Evolutionary conservation across 2,888 invertebrate genomes (phyloP), one percentile per base, ranked within the genome.

Genomic region (Drosophila melanocephala): DNA sequence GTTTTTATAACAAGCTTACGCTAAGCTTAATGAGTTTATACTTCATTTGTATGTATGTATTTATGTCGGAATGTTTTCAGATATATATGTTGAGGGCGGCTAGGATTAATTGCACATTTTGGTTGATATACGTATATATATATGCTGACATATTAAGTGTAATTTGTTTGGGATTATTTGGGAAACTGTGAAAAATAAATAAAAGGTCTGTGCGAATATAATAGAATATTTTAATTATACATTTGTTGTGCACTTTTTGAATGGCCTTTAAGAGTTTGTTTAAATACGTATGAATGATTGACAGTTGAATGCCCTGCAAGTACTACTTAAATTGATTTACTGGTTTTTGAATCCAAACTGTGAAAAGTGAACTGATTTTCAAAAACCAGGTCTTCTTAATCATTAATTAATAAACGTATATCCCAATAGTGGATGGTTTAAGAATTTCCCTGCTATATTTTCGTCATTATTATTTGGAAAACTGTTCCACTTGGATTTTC

Each of bases 1-100:
- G 62, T 33, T 81, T 79, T 75, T 66, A 79, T 82, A 87, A 81
- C 87, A 74, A 73, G 75, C 72, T 87, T 75, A 73, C 39, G 66
- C 63, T 71, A 75, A 77, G 81, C 81, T 75, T 81, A 79, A 85
- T 83, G 79, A 78, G 72, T 73, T 72, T 72, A 69, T 59, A 47
- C 60, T 35, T 65, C 22, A 70, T 77, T 62, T 64, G 73, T n/a
- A 66, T 2, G 9, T 16, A 26, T 26, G 44, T 44, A 44, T n/a
- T 22, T 22, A 3, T 12, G 22, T 12, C 44, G 16, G 9, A 16
- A 47, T 47, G 26, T 47, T 26, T 9, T 9, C 26, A 2, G 26
- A 7, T 3, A 26, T 26, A 16, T 12, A 39, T n/a, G 14, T 50
- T 56, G 65, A 65, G 62, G 26, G 44, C 16, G 12, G 35, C 62